Conservation (phyloP, 2,888 invertebrate genomes). For the Agrotis ipsilon region DNA sequence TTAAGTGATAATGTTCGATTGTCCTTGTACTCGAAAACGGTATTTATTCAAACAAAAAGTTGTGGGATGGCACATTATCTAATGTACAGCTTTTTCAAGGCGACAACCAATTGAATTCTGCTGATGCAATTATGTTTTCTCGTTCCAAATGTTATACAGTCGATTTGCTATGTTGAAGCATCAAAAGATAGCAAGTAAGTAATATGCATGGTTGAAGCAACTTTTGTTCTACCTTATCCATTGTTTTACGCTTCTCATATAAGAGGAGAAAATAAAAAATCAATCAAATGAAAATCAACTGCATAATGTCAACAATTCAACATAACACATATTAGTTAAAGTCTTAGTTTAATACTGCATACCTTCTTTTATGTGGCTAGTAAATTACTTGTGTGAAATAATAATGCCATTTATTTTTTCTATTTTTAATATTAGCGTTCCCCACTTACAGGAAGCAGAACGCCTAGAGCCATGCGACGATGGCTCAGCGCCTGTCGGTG, state of each 20-base stretch:
- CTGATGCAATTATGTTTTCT: conserved; percentile 7
- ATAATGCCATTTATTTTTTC: background rate
- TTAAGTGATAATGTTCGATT: background rate
- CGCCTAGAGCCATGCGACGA: conserved; percentile 96
- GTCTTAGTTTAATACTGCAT: too few relatives aligned
- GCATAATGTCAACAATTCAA: too few relatives aligned
- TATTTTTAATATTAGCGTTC: background rate
- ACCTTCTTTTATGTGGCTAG: too few relatives aligned
- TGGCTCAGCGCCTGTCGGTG: conserved; percentile 84
- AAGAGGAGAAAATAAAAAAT: too few relatives aligned
- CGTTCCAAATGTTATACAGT: too few relatives aligned
- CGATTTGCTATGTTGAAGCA: too few relatives aligned
- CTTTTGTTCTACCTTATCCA: too few relatives aligned
- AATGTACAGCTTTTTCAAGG: conserved; percentile 22
- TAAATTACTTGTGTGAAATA: background rate
- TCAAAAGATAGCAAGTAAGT: too few relatives aligned
- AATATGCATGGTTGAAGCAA: too few relatives aligned
- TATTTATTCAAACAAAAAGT: conserved; percentile 23
- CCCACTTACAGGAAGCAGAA: conserved; percentile 93
- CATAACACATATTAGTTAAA: too few relatives aligned
- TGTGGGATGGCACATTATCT: conserved; percentile 5
- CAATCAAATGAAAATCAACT: too few relatives aligned
- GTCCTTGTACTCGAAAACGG: conserved; percentile 14
- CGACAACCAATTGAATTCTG: conserved; percentile 11
- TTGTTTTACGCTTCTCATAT: too few relatives aligned